Base-by-base conservation (phyloP, 2,888 invertebrate species). In the Drosophila rellima region DNA sequence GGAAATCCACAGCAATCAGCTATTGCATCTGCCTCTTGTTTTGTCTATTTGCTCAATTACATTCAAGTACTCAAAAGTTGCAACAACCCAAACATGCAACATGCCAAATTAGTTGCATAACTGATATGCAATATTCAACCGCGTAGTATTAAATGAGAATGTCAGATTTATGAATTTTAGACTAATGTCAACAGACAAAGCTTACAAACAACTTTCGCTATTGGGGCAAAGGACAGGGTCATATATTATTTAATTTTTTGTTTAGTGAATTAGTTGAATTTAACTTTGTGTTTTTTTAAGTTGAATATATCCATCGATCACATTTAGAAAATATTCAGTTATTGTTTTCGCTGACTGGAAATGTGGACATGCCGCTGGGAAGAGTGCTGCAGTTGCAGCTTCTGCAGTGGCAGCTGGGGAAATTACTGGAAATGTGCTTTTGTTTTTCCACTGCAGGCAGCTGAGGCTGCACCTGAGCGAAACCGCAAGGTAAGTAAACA, bases 401-500 rank as follows among this genome's bases (percentile, higher is more conserved):
- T 42, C 42, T 42, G 42, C 42, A 42, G 42, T 42, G 48, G 54
- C 74, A 69, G 17, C 44, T 56, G 33, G 52, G 57, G 61, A 68
- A 67, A 66, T 59, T 55, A 23, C 63, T 57, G 74, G 66, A 82
- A 74, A 64, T 71, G 59, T 31, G 62, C 62, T 70, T 66, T 57
- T 76, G 68, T 68, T 70, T 62, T 35, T 18, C 10, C 13, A 51
- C 26, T 18, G 47, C 29, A 40, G 61, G 40, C 82, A 80, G 81
- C 74, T 76, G 77, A 45, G 5, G 17, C 48, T 51, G 56, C 78
- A 82, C 80, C 82, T 82, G 83, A 76, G 73, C 70, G 0, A 52
- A 80, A 83, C 83, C 83, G 70, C 83, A 83, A 73, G 57, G 47
- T 50, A 70, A 71, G 54, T 70, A 74, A 81, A 80, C 80, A 83